Conservation (phyloP, 1,140 invertebrate genomes). For the Monochamus saltuarius region DNA sequence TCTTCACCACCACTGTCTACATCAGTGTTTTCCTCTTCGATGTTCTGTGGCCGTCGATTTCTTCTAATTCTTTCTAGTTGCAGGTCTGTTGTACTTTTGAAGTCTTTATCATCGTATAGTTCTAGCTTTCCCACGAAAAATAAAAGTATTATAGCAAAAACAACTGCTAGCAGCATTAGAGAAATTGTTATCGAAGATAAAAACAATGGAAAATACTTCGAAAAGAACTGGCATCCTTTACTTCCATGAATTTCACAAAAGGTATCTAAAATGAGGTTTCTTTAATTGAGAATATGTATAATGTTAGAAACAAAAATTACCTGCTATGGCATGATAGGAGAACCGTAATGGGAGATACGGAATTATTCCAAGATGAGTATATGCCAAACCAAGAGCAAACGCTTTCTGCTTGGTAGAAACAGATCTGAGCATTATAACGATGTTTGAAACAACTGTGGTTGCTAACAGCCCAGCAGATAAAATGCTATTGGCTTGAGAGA, state of each 20-base stretch:
- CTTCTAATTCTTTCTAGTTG: background rate
- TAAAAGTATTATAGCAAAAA: slow-evolving; percentile 22
- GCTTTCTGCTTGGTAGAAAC: slow-evolving; percentile 61
- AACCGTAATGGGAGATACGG: slow-evolving; percentile 59
- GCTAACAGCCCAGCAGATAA: slow-evolving; percentile 51
- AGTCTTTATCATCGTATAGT: slow-evolving; percentile 22
- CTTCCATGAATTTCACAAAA: slow-evolving; percentile 28
- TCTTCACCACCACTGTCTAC: background rate
- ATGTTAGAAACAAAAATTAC: slow-evolving; percentile 44
- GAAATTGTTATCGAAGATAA: slow-evolving; percentile 33
- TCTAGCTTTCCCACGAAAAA: slow-evolving; percentile 26
- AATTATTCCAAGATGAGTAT: slow-evolving; percentile 56
- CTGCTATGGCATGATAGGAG: slow-evolving; percentile 55
- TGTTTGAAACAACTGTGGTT: slow-evolving; percentile 57
- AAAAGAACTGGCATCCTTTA: slow-evolving; percentile 35
- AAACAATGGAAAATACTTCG: slow-evolving; percentile 33
- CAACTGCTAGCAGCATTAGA: slow-evolving; percentile 32
- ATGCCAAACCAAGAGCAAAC: slow-evolving; percentile 59
- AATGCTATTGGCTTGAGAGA: slow-evolving; percentile 57
- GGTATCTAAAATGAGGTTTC: slow-evolving; percentile 14
- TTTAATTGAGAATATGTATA: background rate
- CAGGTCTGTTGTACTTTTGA: slow-evolving; percentile 6
- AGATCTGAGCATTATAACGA: slow-evolving; percentile 59
- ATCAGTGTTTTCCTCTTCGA: slow-evolving; percentile 2
- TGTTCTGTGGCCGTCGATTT: background rate